Conservation (phyloP, 2,888 invertebrate species). For the Acanthoscelides obtectus region DNA sequence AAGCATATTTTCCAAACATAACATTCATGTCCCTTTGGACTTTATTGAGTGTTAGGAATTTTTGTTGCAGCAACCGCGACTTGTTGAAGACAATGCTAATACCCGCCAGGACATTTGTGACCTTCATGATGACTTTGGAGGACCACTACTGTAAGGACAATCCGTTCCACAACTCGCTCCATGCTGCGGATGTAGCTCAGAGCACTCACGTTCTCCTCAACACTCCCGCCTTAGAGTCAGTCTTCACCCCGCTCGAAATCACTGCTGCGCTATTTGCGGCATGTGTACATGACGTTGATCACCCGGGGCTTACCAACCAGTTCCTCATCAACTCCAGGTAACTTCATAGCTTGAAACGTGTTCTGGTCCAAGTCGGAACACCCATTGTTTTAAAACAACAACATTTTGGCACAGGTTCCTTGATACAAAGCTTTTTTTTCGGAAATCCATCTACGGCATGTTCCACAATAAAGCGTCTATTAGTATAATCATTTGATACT, state of each 20-base stretch:
- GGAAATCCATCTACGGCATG: too few species aligned
- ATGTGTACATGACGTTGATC: slow-evolving; percentile 98
- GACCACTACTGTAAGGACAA: slow-evolving; percentile 97
- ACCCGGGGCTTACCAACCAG: slow-evolving; percentile 99
- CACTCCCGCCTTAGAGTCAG: slow-evolving; percentile 94
- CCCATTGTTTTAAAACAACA: too few species aligned
- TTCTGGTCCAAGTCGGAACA: too few species aligned
- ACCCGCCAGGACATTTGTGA: slow-evolving; percentile 88
- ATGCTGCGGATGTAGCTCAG: slow-evolving; percentile 98
- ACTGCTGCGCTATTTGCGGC: slow-evolving; percentile 96
- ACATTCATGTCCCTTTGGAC: too few species aligned
- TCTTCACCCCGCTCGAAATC: slow-evolving; percentile 95
- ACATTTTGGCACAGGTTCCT: too few species aligned
- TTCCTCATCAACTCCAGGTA: slow-evolving; percentile 90
- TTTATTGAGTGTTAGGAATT: too few species aligned
- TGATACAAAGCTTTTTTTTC: too few species aligned
- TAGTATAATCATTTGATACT: too few species aligned
- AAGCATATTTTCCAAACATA: too few species aligned
- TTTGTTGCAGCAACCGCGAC: slow-evolving; percentile 73
- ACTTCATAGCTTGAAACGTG: too few species aligned
- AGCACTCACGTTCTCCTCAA: slow-evolving; percentile 94
- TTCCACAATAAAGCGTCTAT: too few species aligned
- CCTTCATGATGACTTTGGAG: slow-evolving; percentile 95
- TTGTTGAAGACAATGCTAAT: slow-evolving; percentile 90
- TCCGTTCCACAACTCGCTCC: slow-evolving; percentile 98